Percentiles rank a stretch among this genome's conserved stretches.
phyloP scores from a whole-genome alignment of 2,888 invertebrate species.

The Euclidia mi region DNA sequence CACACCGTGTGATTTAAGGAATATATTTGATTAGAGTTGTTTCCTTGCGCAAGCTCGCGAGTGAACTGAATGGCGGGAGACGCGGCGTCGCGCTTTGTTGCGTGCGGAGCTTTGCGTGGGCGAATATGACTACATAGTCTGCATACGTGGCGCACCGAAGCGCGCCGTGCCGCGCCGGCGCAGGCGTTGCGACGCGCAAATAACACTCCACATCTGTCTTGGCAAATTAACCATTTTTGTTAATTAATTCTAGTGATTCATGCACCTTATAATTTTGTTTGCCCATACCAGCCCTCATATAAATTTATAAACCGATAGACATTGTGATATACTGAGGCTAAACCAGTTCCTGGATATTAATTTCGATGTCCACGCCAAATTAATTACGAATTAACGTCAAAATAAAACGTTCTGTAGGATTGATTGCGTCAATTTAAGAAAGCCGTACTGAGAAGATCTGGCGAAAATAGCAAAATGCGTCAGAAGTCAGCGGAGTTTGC shows the following conservation, averaged over 20 bases:
- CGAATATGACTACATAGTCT: slow-evolving; percentile 41
- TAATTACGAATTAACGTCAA: slow-evolving; percentile 55
- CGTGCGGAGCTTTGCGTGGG: slow-evolving; percentile 81
- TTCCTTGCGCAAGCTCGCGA: slow-evolving; percentile 77
- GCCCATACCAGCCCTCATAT: slow-evolving; percentile 19
- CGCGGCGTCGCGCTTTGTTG: slow-evolving; percentile 77
- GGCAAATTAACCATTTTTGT: slow-evolving; percentile 73
- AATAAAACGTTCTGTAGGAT: slow-evolving; percentile 53
- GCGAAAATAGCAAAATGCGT: slow-evolving; percentile 82
- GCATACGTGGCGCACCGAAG: slow-evolving; percentile 21
- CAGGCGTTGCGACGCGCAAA: slow-evolving; percentile 68
- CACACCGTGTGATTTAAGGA: slow-evolving; percentile 33
- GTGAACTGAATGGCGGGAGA: slow-evolving; percentile 74
- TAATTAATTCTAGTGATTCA: slow-evolving; percentile 70
- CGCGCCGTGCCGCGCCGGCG: slow-evolving; percentile 21
- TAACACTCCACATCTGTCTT: slow-evolving; percentile 77
- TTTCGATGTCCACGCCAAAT: slow-evolving; percentile 31
- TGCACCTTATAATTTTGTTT: slow-evolving; percentile 30
- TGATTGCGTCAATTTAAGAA: slow-evolving; percentile 60
- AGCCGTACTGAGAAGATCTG: slow-evolving; percentile 54
- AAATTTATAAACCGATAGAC: slow-evolving; percentile 28
- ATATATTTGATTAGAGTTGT: slow-evolving; percentile 65
- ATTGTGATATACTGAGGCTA: slow-evolving; percentile 16
- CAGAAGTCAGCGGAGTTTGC: slow-evolving; percentile 66
- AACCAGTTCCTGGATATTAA: slow-evolving; percentile 25